Conservation (phyloP, 2,888 invertebrate species). For the Griposia aprilina region DNA sequence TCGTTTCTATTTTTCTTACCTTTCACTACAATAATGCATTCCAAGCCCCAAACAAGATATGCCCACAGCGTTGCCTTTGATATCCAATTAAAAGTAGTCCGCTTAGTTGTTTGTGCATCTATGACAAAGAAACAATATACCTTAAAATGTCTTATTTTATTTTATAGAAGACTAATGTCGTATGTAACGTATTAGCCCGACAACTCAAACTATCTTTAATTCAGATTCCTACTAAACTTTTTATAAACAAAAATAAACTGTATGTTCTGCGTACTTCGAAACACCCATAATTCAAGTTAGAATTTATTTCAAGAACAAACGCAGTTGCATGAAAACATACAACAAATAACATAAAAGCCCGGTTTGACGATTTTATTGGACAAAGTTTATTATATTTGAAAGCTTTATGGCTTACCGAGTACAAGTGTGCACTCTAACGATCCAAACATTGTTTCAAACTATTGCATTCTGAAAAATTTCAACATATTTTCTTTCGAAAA, state of each 20-base stretch:
- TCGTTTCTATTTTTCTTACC: conserved; percentile 71
- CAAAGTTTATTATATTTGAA: conserved; percentile 61
- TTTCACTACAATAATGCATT: conserved; percentile 90
- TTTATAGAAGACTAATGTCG: not conserved
- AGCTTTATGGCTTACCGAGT: conserved; percentile 45
- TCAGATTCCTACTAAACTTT: not conserved
- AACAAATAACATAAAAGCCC: conserved; percentile 23
- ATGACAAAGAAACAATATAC: conserved; percentile 8
- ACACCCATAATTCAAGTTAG: not conserved
- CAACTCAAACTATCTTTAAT: not conserved
- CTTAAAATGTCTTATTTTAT: not conserved
- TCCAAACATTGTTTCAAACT: conserved; percentile 61
- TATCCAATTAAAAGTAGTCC: conserved; percentile 92
- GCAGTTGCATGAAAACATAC: not conserved
- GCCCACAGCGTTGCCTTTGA: conserved; percentile 93
- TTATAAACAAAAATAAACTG: accelerated
- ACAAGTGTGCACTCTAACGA: conserved; percentile 58
- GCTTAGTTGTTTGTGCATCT: conserved; percentile 83
- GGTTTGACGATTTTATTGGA: conserved; percentile 35
- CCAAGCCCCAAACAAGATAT: conserved; percentile 91
- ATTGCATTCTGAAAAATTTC: conserved; percentile 62
- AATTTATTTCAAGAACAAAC: not conserved
- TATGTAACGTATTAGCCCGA: not conserved
- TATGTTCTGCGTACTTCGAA: not conserved
- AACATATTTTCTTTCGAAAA: conserved; percentile 53